A percentile compares a stretch with the other conserved stretches of the same genome.
Conservation (phyloP, 1,140 invertebrate species). For the Megalonaias nervosa region DNA sequence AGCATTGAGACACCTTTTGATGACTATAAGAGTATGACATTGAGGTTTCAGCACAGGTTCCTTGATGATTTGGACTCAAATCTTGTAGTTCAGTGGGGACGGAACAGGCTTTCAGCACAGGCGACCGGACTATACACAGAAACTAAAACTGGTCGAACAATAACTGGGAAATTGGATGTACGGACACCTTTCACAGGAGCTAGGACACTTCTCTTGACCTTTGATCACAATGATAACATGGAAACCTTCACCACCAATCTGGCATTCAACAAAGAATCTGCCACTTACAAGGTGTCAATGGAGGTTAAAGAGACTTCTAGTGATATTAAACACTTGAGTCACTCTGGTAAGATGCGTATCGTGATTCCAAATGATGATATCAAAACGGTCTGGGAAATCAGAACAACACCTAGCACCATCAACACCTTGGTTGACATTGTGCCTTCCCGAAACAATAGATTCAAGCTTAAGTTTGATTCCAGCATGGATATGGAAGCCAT, state of each 20-base stretch:
- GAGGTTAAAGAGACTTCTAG: constrained; percentile 2
- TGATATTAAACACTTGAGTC: constrained; percentile 4
- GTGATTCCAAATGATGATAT: constrained; percentile 39
- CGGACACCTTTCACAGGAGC: constrained; percentile 54
- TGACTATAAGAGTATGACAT: constrained; percentile 9
- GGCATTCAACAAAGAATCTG: background rate
- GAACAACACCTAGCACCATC: background rate
- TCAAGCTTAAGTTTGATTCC: constrained; percentile 24
- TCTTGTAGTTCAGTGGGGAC: constrained; percentile 26
- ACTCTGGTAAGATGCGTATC: constrained; percentile 37
- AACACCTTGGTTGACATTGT: constrained; percentile 13
- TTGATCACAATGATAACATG: constrained; percentile 37
- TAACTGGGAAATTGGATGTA: constrained; percentile 39
- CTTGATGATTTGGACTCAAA: constrained; percentile 8
- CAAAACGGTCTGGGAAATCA: constrained; percentile 12
- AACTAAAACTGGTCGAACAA: background rate
- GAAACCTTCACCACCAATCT: constrained; percentile 29
- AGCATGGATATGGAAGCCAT: background rate
- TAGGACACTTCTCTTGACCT: constrained; percentile 15
- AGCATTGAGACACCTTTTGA: constrained; percentile 34
- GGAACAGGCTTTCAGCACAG: constrained; percentile 19
- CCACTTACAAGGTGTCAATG: constrained; percentile 1
- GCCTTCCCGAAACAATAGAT: constrained; percentile 16
- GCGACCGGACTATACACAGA: constrained; percentile 6
- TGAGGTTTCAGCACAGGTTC: constrained; percentile 7